Percentiles rank a stretch among this genome's conserved stretches.
These are phyloP conservation scores for Pimpla rufipes DNA, from an alignment of 2,888 invertebrate species.

Conservation along the genomic window DNA sequence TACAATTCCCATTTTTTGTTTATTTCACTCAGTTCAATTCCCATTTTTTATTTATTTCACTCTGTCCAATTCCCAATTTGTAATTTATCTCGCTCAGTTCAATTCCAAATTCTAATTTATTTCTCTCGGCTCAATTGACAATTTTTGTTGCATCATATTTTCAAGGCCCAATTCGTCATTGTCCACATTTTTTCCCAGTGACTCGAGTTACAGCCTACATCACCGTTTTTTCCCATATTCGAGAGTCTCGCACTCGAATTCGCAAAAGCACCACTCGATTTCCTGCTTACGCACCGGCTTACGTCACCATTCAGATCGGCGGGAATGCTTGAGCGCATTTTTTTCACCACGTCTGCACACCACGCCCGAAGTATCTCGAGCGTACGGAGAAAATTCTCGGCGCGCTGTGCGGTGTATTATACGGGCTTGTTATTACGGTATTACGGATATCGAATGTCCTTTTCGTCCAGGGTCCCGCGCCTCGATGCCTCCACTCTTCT, in stretches of 20 bases:
- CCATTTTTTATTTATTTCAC: neutral
- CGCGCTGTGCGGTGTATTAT: constrained; percentile 17
- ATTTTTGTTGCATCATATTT: neutral
- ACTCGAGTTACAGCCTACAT: constrained; percentile 36
- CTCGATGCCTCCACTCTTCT: constrained; percentile 70
- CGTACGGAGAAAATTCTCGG: constrained; percentile 68
- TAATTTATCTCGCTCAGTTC: neutral
- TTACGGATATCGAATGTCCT: constrained; percentile 85
- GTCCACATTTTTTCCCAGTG: neutral
- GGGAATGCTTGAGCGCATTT: constrained; percentile 72
- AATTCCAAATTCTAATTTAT: neutral
- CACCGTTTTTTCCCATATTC: constrained; percentile 11
- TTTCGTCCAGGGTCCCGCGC: constrained; percentile 77
- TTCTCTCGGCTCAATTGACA: neutral
- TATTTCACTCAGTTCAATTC: neutral
- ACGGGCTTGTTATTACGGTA: constrained; percentile 82
- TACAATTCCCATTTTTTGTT: neutral
- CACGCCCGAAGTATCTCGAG: constrained; percentile 66
- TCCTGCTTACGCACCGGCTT: constrained; percentile 79
- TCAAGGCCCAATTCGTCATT: neutral
- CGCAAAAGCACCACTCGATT: constrained; percentile 76
- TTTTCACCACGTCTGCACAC: constrained; percentile 61
- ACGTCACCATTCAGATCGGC: constrained; percentile 72
- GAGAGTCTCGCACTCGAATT: constrained; percentile 68
- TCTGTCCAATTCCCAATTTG: neutral